phyloP scores from a whole-genome alignment of 2,888 invertebrate genomes.

The Philopedon plagiatum region DNA sequence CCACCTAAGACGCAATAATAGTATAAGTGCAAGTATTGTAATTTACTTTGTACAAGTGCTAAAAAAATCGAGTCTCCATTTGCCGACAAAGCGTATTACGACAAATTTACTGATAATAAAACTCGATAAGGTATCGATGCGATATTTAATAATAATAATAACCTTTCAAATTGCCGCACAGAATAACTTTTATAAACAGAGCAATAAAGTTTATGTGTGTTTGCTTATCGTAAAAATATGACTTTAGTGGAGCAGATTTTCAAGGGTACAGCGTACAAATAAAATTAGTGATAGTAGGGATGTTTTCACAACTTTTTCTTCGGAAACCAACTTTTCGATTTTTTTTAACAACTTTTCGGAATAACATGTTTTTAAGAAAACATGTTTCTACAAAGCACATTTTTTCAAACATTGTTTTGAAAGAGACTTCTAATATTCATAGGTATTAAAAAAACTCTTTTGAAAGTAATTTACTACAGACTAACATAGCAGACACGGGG shows the following conservation, averaged over 20 bases:
- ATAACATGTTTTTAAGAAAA: too few relatives aligned
- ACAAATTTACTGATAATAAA: conserved; percentile 50
- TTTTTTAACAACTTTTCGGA: too few relatives aligned
- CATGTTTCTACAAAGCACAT: too few relatives aligned
- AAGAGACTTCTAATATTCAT: too few relatives aligned
- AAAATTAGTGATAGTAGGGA: too few relatives aligned
- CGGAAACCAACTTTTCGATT: too few relatives aligned
- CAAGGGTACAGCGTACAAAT: neutral
- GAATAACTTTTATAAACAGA: conserved; percentile 47
- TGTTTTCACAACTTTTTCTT: too few relatives aligned
- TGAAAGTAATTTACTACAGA: too few relatives aligned
- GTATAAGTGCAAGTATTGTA: neutral
- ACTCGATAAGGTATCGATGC: conserved; percentile 45
- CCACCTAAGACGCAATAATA: too few relatives aligned
- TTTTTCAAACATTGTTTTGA: too few relatives aligned
- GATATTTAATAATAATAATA: conserved; percentile 50
- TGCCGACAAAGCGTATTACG: conserved; percentile 47
- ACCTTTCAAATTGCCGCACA: conserved; percentile 49
- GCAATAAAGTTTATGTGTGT: conserved; percentile 48
- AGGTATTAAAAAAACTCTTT: too few relatives aligned
- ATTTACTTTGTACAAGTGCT: conserved; percentile 8
- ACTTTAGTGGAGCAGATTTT: conserved; percentile 22
- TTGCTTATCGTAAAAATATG: conserved; percentile 47
- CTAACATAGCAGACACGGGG: too few relatives aligned
- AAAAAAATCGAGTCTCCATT: conserved; percentile 34